Percentiles rank a stretch among this genome's conserved stretches.
phyloP scores from a whole-genome alignment of 2,797 vertebrate species.

The Karalla daura region DNA sequence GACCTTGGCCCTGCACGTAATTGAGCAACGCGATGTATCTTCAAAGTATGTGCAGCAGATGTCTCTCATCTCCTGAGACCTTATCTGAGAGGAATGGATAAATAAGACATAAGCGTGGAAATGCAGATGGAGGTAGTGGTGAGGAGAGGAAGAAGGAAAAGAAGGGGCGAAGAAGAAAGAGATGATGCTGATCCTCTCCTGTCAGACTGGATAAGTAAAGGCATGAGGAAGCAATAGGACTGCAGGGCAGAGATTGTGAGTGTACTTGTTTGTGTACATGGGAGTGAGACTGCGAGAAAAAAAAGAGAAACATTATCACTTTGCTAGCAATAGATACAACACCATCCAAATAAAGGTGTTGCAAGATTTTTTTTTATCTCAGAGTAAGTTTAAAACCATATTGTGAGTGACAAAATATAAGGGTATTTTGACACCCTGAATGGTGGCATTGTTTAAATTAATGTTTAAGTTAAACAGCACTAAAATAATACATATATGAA shows the following conservation, averaged over 20 bases:
- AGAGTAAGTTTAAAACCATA: not conserved
- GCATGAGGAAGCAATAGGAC: slow-evolving; percentile 38
- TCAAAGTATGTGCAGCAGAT: slow-evolving; percentile 85
- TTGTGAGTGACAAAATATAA: not conserved
- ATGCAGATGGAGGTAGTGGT: slow-evolving; percentile 67
- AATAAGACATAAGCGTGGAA: slow-evolving; percentile 81
- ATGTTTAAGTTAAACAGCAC: too few relatives aligned
- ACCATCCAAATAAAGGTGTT: not conserved
- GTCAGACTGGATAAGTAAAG: slow-evolving; percentile 40
- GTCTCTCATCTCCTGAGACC: slow-evolving; percentile 82
- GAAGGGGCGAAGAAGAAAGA: slow-evolving; percentile 25
- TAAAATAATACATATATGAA: too few relatives aligned
- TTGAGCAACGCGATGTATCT: slow-evolving; percentile 79
- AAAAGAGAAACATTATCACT: not conserved
- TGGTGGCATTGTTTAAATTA: too few relatives aligned
- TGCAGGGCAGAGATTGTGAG: slow-evolving; percentile 6
- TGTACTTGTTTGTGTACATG: not conserved
- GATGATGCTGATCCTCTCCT: slow-evolving; percentile 49
- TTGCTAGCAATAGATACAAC: not conserved
- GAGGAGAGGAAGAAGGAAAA: slow-evolving; percentile 35
- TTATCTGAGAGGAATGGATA: slow-evolving; percentile 83
- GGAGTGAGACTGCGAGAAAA: not conserved
- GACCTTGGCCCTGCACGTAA: slow-evolving; percentile 76
- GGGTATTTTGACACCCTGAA: too few relatives aligned
- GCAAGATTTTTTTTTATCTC: not conserved